These are phyloP conservation scores for Poecilia velifera DNA, from an alignment of 2,797 vertebrate species.

Conservation along the genomic window DNA sequence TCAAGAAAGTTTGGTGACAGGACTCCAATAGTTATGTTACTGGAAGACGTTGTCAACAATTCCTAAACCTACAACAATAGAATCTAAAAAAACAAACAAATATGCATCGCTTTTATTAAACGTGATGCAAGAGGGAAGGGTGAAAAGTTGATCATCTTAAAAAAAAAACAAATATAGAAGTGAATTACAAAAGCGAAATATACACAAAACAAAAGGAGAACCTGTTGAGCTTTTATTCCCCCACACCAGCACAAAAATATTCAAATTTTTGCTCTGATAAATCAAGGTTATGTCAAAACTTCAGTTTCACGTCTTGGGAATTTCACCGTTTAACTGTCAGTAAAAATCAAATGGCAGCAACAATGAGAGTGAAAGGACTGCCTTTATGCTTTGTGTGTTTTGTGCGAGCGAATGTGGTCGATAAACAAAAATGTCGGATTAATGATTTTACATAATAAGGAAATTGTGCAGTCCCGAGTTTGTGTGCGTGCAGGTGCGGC, in stretches of 20 bases:
- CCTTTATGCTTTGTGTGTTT: constrained; percentile 24
- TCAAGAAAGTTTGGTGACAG: background rate
- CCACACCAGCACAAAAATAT: background rate
- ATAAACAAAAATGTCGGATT: constrained; percentile 59
- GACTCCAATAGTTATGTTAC: background rate
- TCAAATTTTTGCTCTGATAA: background rate
- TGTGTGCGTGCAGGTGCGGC: constrained; percentile 64
- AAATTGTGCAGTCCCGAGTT: constrained; percentile 18
- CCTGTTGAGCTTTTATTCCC: background rate
- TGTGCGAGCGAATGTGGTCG: constrained; percentile 13
- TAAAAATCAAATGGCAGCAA: background rate
- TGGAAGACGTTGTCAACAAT: too few relatives aligned
- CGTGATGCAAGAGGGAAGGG: background rate
- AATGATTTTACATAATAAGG: constrained; percentile 63
- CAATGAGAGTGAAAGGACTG: constrained; percentile 12
- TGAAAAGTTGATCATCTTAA: background rate
- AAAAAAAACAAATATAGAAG: background rate
- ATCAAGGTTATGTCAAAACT: background rate
- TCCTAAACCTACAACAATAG: too few relatives aligned
- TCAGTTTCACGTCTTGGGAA: background rate
- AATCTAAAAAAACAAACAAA: too few relatives aligned
- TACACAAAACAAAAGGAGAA: background rate
- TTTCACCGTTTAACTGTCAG: background rate
- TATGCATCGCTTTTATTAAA: background rate
- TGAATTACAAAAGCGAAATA: background rate